Base-by-base conservation (phyloP, 2,888 invertebrate genomes). In the Ennomos erosarius region DNA sequence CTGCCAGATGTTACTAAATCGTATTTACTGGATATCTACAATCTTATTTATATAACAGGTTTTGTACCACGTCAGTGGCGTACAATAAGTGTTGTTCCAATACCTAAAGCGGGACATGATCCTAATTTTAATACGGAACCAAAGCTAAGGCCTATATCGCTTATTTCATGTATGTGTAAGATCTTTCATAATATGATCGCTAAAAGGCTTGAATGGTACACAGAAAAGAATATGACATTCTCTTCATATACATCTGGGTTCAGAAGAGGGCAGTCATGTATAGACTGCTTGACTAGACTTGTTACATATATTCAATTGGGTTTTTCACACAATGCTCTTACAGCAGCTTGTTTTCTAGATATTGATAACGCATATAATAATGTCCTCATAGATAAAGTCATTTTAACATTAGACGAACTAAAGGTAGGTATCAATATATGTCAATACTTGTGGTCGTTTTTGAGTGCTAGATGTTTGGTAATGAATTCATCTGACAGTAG, bases 41-140 rank as follows among this genome's bases (percentile, higher is more conserved):
- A 64, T 43, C 2, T 5, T 0, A 39, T 67, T n/a, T 49, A 61
- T 9, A 0, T 13, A 1, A 33, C 11, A 9, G 58, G 57, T 8
- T 16, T 42, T 38, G 44, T 68, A 1, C 67, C 66, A 10, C 10
- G n/a, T n/a, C 42, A 43, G 42, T 43, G 42, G 42, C 42, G 42
- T 26, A 26, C 11, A 8, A 40, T 40, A 4, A 12, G 33, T 3
- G 33, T 71, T 10, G 26, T 68, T 1, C 65, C 71, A 9, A 63
- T 68, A 8, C 66, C 67, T 12, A 71, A 71, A 49, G 35, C 35
- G 3, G 16, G 16, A 16, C 16, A 16, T 8, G n/a, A 44, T 9
- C 37, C 34, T 10, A 11, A n/a, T 11, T 2, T 8, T 26, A 16
- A 48, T 37, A 9, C 35, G 0, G 9, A 10, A 8, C 16, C 53